Base-by-base conservation (phyloP, 64 coral and sea anemone genomes). In the Stichodactyla helianthus region DNA sequence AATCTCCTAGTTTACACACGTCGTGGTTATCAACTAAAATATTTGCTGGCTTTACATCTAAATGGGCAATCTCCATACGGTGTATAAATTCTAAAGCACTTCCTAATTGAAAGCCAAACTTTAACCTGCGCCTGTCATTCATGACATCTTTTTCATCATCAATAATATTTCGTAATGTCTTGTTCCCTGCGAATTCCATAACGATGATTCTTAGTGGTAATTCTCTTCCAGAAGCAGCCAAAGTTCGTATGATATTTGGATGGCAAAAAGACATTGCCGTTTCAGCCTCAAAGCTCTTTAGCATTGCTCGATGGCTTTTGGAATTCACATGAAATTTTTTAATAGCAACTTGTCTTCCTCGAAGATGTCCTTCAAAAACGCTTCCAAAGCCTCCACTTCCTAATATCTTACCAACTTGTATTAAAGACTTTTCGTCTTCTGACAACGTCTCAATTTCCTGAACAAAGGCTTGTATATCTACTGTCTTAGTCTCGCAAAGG, bases 201-300 rank as follows among this genome's bases (percentile, higher is more conserved):
- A 97, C 81, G 51, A 97, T 93, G 83, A 93, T 64, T 86, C 85
- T 62, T 6, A 93, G 59, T 79, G 86, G 83, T 53, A 85, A 84
- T 8, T 97, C 82, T 64, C 68, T 55, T 56, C 92, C 87, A 6
- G 92, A 91, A 9, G 86, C 92, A 35, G 92, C 95, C 13, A 97
- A 76, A 83, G 92, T 97, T 55, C 83, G 35, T 18, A 97, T 91
- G 55, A 93, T 93, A 60, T 97, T 88, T 82, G 95, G 95, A 89
- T 97, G 95, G 55, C 86, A 85, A 89, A 97, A 97, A 6, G 92
- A 88, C 4, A 93, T 97, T 11, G 92, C 86, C 9, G 95, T 93
- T 88, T 97, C 95, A 10, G 95, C 95, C 86, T 93, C 92, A 87
- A 97, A 97, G 74, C 95, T 97, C 79, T 97, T 92, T 65, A 97